Base-by-base conservation (phyloP, 2,113 vertebrate genomes). In the Pseudorhombus dupliciocellatus region DNA sequence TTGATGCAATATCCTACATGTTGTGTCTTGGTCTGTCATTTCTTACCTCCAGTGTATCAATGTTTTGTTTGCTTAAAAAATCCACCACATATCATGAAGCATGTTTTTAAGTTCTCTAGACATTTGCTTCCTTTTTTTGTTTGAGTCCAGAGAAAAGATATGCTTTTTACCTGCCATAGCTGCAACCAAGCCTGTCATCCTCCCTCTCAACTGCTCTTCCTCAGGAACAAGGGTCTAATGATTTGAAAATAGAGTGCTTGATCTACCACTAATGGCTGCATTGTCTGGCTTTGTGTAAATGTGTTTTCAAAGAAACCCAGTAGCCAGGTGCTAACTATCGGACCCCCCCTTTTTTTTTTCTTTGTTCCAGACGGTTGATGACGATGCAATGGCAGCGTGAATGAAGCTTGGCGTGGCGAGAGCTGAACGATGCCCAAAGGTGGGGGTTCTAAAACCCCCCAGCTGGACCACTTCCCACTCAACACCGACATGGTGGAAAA, bases 401-500 rank as follows among this genome's bases (percentile, higher is more conserved):
- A 98, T 98, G 96, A 98, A 95, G 96, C 88, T 94, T 94, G 95
- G 94, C 94, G 94, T 96, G 95, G 95, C 95, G 95, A 96, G 93
- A 95, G 93, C 94, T 98, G 96, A 98, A 98, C 96, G 95, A 99
- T 99, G 97, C 97, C 97, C 97, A 99, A 97, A 96, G 95, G 96
- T 94, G 98, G 96, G 96, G 96, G 97, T 96, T 96, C 96, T 95
- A 98, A 97, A 96, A 95, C 96, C 94, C 96, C 98, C 94, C 98
- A 97, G 94, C 94, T 94, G 92, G 98, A 98, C 94, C 97, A 98
- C 89, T 96, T 95, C 93, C 91, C 97, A 93, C 95, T 97, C 94
- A 95, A 94, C 96, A 97, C 95, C 95, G 97, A 98, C 96, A 98
- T 99, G 98, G 97, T 99, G 96, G 98, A 99, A 95, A 99, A 98